These are phyloP conservation scores for Catocala sponsa DNA, from an alignment of 2,888 invertebrate genomes.

Conservation along the genomic window DNA sequence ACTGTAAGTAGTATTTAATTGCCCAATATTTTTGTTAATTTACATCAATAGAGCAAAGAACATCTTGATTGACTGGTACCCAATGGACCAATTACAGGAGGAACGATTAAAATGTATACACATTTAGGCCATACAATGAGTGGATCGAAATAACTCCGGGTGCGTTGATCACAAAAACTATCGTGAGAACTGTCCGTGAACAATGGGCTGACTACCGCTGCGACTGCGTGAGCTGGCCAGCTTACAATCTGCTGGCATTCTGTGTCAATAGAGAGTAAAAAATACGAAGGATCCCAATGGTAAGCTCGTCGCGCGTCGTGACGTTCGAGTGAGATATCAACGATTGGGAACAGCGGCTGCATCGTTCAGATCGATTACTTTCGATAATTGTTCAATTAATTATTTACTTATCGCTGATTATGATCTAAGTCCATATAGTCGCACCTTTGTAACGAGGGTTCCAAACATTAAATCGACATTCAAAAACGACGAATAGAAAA, in stretches of 20 bases:
- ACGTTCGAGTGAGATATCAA: slow-evolving; percentile 70
- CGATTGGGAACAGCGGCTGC: slow-evolving; percentile 59
- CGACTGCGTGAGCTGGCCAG: slow-evolving; percentile 60
- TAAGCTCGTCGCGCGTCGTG: slow-evolving; percentile 71
- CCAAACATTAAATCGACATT: no score
- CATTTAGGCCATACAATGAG: slow-evolving; percentile 64
- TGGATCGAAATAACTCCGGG: slow-evolving; percentile 72
- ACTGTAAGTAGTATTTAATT: no score
- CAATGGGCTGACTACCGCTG: slow-evolving; percentile 67
- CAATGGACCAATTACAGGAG: slow-evolving; percentile 38
- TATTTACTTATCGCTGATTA: slow-evolving; percentile 39
- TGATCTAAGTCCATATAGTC: slow-evolving; percentile 27
- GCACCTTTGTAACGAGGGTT: slow-evolving; percentile 1
- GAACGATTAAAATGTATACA: slow-evolving; percentile 65
- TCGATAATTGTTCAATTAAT: slow-evolving; percentile 63
- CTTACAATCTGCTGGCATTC: slow-evolving; percentile 57
- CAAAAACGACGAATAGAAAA: no score
- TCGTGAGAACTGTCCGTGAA: slow-evolving; percentile 75
- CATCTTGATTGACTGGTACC: neutral
- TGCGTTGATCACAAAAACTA: slow-evolving; percentile 73
- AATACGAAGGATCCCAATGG: slow-evolving; percentile 52
- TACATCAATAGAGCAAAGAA: neutral
- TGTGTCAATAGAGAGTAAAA: slow-evolving; percentile 67
- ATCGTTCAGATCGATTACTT: slow-evolving; percentile 61
- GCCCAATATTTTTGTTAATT: no score